Conservation (phyloP, 1,140 invertebrate genomes). For the Zelostemma sp. region DNA sequence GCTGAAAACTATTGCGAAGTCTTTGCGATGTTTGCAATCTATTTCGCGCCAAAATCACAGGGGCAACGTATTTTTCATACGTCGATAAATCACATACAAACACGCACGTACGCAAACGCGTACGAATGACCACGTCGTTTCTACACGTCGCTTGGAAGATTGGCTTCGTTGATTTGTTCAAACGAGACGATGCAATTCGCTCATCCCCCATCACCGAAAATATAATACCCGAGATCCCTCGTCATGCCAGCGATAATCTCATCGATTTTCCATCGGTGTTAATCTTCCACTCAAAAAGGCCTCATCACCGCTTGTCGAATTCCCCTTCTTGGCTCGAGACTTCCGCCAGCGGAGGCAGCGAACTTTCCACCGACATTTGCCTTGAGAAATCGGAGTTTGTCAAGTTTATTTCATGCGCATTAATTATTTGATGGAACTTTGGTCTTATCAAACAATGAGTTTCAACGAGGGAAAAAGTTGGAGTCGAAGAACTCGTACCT, state of each 20-base stretch:
- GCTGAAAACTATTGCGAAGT: no score
- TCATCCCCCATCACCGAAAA: slow-evolving; percentile 25
- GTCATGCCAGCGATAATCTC: background rate
- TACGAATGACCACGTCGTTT: slow-evolving; percentile 14
- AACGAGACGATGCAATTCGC: slow-evolving; percentile 28
- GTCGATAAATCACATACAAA: slow-evolving; percentile 30
- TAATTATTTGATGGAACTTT: no score
- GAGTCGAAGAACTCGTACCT: slow-evolving; percentile 61
- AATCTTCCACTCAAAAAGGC: slow-evolving; percentile 8
- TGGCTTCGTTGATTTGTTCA: slow-evolving; percentile 56
- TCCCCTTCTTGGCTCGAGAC: slow-evolving; percentile 51
- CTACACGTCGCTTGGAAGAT: slow-evolving; percentile 44
- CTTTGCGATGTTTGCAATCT: no score
- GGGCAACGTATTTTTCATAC: slow-evolving; percentile 28
- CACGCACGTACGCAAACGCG: slow-evolving; percentile 8
- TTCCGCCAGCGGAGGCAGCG: slow-evolving; percentile 56
- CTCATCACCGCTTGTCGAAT: slow-evolving; percentile 53
- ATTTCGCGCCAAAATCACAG: slow-evolving; percentile 22
- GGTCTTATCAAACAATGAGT: no score
- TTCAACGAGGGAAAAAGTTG: no score
- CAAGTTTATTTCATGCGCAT: no score
- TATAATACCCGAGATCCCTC: slow-evolving; percentile 17
- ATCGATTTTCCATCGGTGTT: background rate
- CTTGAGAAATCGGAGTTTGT: no score
- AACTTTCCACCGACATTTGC: slow-evolving; percentile 57